Evolutionary conservation across 2,797 vertebrate genomes (phyloP), one percentile per base, ranked within the genome.

Genomic region (Morus bassanus): DNA sequence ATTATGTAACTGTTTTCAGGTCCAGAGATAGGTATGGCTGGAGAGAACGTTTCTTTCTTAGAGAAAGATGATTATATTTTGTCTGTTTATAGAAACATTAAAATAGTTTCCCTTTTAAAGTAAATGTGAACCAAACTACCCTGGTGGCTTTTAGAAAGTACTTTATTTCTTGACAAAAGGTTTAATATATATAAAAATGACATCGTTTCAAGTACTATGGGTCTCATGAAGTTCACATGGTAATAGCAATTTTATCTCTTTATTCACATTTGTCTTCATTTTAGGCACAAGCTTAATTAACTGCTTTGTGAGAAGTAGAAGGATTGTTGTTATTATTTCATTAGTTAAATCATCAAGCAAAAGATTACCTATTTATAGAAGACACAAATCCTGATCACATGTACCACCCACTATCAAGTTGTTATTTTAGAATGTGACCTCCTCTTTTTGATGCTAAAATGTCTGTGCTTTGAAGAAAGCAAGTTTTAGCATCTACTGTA

Each of bases 381-480:
- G 53, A 85, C 17, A 85, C 19, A 94, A 91, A 59, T 70, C 37
- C 31, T 30, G 48, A 93, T 83, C 91, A 88, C n/a, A 70, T 46
- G 51, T 48, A 84, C 31, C 25, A 59, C 27, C 27, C 50, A 51
- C 56, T 78, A 85, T 31, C 50, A 74, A 37, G 51, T 3, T 70
- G 27, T 64, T 81, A 56, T 43, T 95, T 93, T 60, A 95, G 39
- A 92, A 73, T 13, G 39, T 43, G 27, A 69, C 78, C 63, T 91
- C 51, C 68, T 85, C 21, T 53, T 92, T 86, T 79, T 88, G 51
- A 85, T 88, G 43, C 65, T 79, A 72, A 80, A 85, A 67, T 5
- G 37, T 65, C 41, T n/a, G 48, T 74, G 68, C 56, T 87, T 96
- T 85, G 70, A 92, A 91, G 91, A 91, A 93, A 95, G 64, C 41